These are phyloP conservation scores for Meghimatium bilineatum DNA, from an alignment of 2,888 invertebrate species.

Conservation along the genomic window DNA sequence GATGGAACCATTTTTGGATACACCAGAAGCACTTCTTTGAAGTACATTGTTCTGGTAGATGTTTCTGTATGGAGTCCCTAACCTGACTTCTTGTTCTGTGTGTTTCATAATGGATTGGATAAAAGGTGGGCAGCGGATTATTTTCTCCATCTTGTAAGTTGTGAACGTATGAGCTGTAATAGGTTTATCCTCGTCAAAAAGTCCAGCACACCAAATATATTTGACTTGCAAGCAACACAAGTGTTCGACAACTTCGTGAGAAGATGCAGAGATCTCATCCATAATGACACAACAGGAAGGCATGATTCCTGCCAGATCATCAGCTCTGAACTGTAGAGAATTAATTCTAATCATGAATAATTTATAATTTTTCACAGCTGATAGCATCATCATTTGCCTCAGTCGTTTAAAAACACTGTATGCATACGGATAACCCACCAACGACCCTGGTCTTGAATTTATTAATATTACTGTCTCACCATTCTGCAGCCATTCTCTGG, in stretches of 20 bases:
- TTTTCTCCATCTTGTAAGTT: slow-evolving; percentile 29
- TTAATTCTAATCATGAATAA: slow-evolving; percentile 25
- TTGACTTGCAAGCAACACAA: slow-evolving; percentile 29
- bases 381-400: slow-evolving; percentile 6
- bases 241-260: slow-evolving; percentile 23
- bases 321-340: slow-evolving; percentile 8
- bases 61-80: slow-evolving; percentile 10
- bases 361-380: not conserved
- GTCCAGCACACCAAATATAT: slow-evolving; percentile 50
- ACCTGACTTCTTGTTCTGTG: slow-evolving; percentile 31
- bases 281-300: slow-evolving; percentile 29
- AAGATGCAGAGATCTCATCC: slow-evolving; percentile 35
- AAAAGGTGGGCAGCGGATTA: slow-evolving; percentile 49
- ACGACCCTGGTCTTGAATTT: slow-evolving; percentile 25
- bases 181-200: slow-evolving; percentile 33
- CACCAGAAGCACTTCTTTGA: too few species aligned
- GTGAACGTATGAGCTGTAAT: slow-evolving; percentile 19
- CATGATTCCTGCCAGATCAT: slow-evolving; percentile 5
- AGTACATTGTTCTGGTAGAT: not conserved
- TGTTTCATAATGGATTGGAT: slow-evolving; percentile 45
- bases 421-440: slow-evolving; percentile 23
- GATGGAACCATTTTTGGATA: too few species aligned
- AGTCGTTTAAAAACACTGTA: slow-evolving; percentile 25
- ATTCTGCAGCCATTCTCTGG: slow-evolving; percentile 32
- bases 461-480: slow-evolving; percentile 33